Evolutionary conservation across 2,797 vertebrate genomes (phyloP).

Genomic region (Pantherophis alleghaniensis): DNA sequence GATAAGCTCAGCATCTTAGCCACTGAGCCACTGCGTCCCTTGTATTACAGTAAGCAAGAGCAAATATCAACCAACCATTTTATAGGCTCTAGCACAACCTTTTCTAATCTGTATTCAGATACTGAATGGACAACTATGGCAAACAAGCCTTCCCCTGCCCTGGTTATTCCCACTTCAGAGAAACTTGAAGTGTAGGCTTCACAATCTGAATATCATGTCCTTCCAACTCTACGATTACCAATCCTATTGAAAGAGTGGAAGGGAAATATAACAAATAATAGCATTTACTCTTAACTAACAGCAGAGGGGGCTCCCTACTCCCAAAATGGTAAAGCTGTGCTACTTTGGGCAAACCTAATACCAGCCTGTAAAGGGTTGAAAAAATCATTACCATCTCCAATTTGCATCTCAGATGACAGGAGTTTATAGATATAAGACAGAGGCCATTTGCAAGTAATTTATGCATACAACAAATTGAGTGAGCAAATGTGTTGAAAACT

Average conservation of each 20-base stretch:
- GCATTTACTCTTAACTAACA: constrained; percentile 41
- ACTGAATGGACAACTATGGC: not conserved
- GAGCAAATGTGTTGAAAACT: not conserved
- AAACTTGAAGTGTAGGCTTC: not conserved
- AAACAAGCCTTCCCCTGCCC: not conserved
- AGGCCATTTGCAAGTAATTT: not conserved
- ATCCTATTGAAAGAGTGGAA: not conserved
- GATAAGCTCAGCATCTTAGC: too few relatives aligned
- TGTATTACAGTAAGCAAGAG: not conserved
- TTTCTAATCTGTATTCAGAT: not conserved
- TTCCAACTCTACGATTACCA: not conserved
- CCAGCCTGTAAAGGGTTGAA: not conserved
- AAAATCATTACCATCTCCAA: not conserved
- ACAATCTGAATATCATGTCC: not conserved
- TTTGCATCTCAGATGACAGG: not conserved
- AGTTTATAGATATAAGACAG: not conserved
- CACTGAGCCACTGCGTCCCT: too few relatives aligned
- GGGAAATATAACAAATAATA: not conserved
- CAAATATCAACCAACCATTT: not conserved
- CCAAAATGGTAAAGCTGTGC: not conserved
- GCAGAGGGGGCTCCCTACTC: constrained; percentile 54
- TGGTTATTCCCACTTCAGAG: not conserved
- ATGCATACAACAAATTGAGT: not conserved
- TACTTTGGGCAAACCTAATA: not conserved
- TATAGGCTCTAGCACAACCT: not conserved